Conservation (phyloP, 2,113 vertebrate genomes). For the Canis aureus region DNA sequence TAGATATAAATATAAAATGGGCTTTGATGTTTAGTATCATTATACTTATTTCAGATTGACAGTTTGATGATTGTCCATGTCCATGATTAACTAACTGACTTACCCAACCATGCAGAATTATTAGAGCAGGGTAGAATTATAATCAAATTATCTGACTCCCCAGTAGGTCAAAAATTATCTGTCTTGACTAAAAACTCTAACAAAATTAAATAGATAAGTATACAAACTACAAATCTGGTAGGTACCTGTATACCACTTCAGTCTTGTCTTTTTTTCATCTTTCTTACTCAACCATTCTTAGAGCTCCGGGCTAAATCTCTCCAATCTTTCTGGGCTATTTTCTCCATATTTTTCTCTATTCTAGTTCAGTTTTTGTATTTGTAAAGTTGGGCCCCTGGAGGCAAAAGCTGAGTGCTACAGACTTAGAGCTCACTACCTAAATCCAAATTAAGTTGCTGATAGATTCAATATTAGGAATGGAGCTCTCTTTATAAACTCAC, state of each 20-base stretch:
- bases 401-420: background rate
- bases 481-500: background rate
- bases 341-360: background rate
- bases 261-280: background rate
- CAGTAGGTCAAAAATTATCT: background rate
- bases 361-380: background rate
- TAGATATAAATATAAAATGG: background rate
- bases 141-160: background rate
- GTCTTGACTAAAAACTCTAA: background rate
- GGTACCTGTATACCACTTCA: background rate
- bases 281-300: background rate
- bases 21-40: background rate
- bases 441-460: slow-evolving; percentile 6
- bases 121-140: background rate
- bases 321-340: background rate
- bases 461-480: background rate
- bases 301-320: background rate
- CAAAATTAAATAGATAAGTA: background rate
- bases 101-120: background rate
- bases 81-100: background rate
- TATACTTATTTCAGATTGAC: background rate
- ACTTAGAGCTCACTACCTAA: background rate
- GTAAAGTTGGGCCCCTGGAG: background rate
- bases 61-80: background rate
- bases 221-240: background rate